Base-by-base conservation (phyloP, 2,888 invertebrate genomes). In the Agriotes lineatus region DNA sequence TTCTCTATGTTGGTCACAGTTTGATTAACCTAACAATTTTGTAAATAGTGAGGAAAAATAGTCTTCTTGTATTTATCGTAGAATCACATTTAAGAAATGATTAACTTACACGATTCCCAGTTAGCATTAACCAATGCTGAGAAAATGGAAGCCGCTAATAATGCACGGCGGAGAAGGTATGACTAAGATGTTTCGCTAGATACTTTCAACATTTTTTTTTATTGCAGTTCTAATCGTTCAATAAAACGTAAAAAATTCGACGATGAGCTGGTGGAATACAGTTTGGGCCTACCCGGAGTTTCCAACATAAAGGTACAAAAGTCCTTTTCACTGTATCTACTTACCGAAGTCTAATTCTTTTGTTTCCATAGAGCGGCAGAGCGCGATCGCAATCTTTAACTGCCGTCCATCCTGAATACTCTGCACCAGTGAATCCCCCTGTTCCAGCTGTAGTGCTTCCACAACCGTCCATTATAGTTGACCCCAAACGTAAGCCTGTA, bases 191-290 rank as follows among this genome's bases (percentile, higher is more conserved):
- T 3, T 2, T 16, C 2, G 42, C 5, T 44, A 9, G 7, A 9
- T n/a, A 62, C 62, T 61, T 67, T 52, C 20, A n/a, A 39, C 10
- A 18, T 30, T 14, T 52, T 62, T 14, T 6, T 14, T 12, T 79
- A n/a, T n/a, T 79, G 58, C 80, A 95, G 96, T 82, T 97, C 97
- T 9, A 96, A 95, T 22, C 88, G 98, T 67, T 97, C 97, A 0
- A 97, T 98, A 77, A 98, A 97, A 83, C 89, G 98, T 0, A 93
- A 95, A 78, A 93, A 97, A 77, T 98, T 98, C 85, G 98, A 98
- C 82, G 98, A 98, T 88, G 98, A 99, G 85, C 86, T 98, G 66
- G 97, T 98, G 0, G 97, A 98, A 78, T 96, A 95, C 75, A 95
- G 95, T 82, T 85, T 94, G 66, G 90, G 92, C 56, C 84, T 90